Percentiles rank a stretch among this genome's conserved stretches.
Conservation (phyloP, 2,113 vertebrate species). For the Oryzias javanicus region DNA sequence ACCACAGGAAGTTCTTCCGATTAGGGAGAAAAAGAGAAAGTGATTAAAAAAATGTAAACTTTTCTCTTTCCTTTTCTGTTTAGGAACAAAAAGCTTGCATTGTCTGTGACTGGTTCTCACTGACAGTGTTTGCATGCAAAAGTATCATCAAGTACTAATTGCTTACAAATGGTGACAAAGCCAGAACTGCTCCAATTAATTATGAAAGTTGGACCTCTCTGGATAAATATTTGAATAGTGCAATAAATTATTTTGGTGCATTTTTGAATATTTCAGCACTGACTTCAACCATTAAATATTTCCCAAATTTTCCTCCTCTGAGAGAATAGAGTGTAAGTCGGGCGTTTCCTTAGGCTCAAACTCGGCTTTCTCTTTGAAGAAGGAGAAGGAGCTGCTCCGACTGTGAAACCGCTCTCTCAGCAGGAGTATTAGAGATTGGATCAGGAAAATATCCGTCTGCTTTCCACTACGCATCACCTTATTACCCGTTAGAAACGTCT, state of each 20-base stretch:
- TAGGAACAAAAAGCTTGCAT: too few species aligned
- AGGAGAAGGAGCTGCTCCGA: constrained; percentile 35
- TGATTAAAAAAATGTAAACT: too few species aligned
- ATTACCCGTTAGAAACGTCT: too few species aligned
- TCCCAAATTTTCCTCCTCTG: constrained; percentile 12
- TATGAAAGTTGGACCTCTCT: constrained; percentile 21
- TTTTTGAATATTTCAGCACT: constrained; percentile 49
- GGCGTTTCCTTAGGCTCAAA: constrained; percentile 25
- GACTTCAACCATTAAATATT: constrained; percentile 25
- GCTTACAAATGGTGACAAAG: constrained; percentile 16
- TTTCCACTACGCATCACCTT: too few species aligned
- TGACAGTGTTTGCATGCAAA: constrained; percentile 7
- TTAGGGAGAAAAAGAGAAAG: too few species aligned
- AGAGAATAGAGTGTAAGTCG: constrained; percentile 1
- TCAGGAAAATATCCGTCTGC: constrained; percentile 33
- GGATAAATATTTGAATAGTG: constrained; percentile 61
- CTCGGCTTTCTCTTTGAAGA: constrained; percentile 56
- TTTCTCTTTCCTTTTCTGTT: background rate
- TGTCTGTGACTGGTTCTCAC: background rate
- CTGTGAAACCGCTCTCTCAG: constrained; percentile 56
- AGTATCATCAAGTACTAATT: constrained; percentile 11
- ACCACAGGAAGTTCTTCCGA: too few species aligned
- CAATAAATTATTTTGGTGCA: constrained; percentile 56
- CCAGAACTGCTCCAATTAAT: constrained; percentile 18
- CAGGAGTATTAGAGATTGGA: constrained; percentile 52